Base-by-base conservation (phyloP, 2,888 invertebrate genomes). In the Drosophila maculinotata region DNA sequence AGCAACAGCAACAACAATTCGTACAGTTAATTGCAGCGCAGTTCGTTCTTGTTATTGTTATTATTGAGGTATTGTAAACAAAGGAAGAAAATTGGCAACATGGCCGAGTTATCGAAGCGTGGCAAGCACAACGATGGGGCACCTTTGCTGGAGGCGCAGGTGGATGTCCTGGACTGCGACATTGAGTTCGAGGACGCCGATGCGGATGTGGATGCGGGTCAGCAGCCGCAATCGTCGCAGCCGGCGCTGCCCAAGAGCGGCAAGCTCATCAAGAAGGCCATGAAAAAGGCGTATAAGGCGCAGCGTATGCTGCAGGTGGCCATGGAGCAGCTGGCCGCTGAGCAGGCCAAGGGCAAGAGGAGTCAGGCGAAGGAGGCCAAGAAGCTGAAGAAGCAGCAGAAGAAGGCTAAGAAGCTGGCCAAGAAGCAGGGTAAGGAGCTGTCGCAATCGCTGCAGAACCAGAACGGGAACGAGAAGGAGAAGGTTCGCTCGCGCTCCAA, bases 251-350 rank as follows among this genome's bases (percentile, higher is more conserved):
- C 33, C 8, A 51, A 7, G 12, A 35, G 6, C 7, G 15, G 14
- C 41, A 49, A 54, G 26, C 52, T 39, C 4, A 17, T 82, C 26
- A 44, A 33, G 36, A 64, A 76, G 62, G 85, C 88, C 12, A 59
- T 89, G 38, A 83, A 80, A 47, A 76, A 76, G 49, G 83, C 87
- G 1, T 31, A 26, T 12, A 79, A 78, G 59, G 76, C 83, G 14
- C 85, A 89, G 39, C 35, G 58, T 6, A 58, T 75, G 71, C 60
- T 89, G 30, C 69, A 65, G 41, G 15, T 51, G 35, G 83, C 80
- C 4, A 53, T 79, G 36, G 25, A 62, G 8, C 70, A 76, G 63
- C 45, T 84, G 49, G 59, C 41, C 49, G 47, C 47, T 39, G 64
- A 75, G 49, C 47, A 64, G 65, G 58, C 14, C 12, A 54, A 30